These are phyloP conservation scores for Terrapene triunguis DNA, from an alignment of 2,113 vertebrate genomes.

Conservation along the genomic window DNA sequence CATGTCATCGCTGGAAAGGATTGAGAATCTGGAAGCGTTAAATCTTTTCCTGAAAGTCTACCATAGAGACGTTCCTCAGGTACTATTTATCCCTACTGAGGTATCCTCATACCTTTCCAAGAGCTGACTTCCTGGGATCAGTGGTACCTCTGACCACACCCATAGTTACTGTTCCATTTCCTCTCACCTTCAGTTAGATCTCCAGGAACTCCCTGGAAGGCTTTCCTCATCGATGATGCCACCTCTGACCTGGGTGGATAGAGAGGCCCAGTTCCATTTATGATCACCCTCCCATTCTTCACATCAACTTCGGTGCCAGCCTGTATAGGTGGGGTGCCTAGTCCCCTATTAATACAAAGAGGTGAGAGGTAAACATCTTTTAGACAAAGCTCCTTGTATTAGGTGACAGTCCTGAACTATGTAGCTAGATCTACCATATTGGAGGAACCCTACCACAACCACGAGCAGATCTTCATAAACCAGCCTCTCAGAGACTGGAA, in stretches of 20 bases:
- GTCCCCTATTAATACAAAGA: not conserved
- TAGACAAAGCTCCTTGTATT: not conserved
- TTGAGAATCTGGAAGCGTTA: too few species aligned
- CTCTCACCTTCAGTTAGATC: not conserved
- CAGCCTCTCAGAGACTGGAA: not conserved
- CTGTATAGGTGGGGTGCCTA: too few species aligned
- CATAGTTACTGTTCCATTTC: not conserved
- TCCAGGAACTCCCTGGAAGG: not conserved
- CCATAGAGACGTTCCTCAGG: too few species aligned
- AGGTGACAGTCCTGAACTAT: not conserved
- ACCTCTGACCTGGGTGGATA: not conserved
- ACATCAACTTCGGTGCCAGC: not conserved
- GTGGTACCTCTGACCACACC: not conserved
- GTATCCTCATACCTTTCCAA: too few species aligned
- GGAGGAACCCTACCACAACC: not conserved
- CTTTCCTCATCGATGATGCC: not conserved
- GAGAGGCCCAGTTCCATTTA: not conserved
- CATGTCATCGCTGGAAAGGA: too few species aligned
- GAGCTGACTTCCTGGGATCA: not conserved
- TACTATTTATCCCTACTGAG: too few species aligned
- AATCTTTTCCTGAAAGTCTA: too few species aligned
- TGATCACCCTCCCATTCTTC: not conserved
- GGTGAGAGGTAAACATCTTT: not conserved
- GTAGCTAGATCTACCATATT: not conserved
- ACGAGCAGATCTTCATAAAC: not conserved